Evolutionary conservation across 2,888 invertebrate genomes (phyloP), one percentile per base, ranked within the genome.

Genomic region (Dryadula phaetusa): DNA sequence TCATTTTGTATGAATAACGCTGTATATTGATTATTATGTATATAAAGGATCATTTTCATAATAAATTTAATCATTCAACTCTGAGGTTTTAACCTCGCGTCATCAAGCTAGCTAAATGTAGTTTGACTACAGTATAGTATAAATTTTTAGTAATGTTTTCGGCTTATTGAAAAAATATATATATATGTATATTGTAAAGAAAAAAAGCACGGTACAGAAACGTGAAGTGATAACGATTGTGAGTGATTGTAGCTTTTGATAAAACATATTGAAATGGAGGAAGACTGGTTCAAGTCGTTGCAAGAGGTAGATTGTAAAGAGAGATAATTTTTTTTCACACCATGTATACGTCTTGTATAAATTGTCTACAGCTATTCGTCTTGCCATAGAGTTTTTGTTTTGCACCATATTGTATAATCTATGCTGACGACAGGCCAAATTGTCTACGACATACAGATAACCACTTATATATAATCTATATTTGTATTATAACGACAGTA

Each of bases 101-200:
- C 49, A 42, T 56, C 34, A 77, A 49, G 69, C 74, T 81, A 79
- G 80, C 73, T 40, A 58, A 75, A 74, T 75, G 86, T 88, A 85
- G 87, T 87, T 53, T 79, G 79, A 86, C 86, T 87, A 85, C 84
- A 32, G 16, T 70, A 52, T 78, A 75, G 74, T 70, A 47, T 73
- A 74, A 75, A 74, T 72, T 72, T 74, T 73, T 73, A 75, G 34
- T 37, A 49, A 67, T 67, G 70, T 74, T 73, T 72, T 73, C 70
- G 71, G 70, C 74, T 74, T 67, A 74, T 72, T 62, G 66, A 62
- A 64, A 66, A 70, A 58, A 66, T 71, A 67, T 62, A 16, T 37
- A 34, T 37, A 42, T 32, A 32, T 52, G 12, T 52, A 28, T 52
- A 18, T 52, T 16, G 56, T 66, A 61, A 70, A 32, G 58, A 67